Base-by-base conservation (phyloP, 2,888 invertebrate genomes). In the Isoperla grammatica region DNA sequence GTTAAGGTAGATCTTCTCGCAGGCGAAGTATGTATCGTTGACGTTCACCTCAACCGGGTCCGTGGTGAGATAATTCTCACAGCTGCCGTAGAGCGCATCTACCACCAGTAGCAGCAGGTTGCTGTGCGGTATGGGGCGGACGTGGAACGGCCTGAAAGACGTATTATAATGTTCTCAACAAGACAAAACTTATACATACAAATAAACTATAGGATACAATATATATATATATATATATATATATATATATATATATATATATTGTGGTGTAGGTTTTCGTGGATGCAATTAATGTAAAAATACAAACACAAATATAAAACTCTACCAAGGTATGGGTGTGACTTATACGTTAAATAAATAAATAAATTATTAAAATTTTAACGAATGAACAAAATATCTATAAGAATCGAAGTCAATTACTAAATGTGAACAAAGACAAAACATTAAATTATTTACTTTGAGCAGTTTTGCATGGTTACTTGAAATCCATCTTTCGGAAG, bases 21-120 rank as follows among this genome's bases (percentile, higher is more conserved):
- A 91, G 0, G 84, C 81, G 23, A 78, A 76, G 0, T 75, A 73
- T 67, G 85, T 84, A 15, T 81, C 13, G 74, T 80, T 64, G 66
- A 79, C 80, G 17, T 73, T 2, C 50, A 82, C 77, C 60, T 73
- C 74, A 61, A 74, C 72, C 1, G 83, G 69, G 87, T 88, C 61
- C 81, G 75, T 79, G 39, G 76, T 77, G 54, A 80, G 72, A 55
- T 72, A 73, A 8, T 22, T 19, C 63, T 77, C 77, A 62, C 78
- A 77, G 15, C 77, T 77, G 53, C 75, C 71, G 57, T 76, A 75
- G 66, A 75, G 70, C 1, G 78, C 77, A 68, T 88, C 81, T 3
- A 91, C 82, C 12, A 89, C 87, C 49, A 92, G 80, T 63, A 93
- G 74, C 35, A 92, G 70, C 60, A 93, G 76, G 76, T 93, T 93